Conservation (phyloP, 2,888 invertebrate genomes). For the Leptinotarsa juncta region DNA sequence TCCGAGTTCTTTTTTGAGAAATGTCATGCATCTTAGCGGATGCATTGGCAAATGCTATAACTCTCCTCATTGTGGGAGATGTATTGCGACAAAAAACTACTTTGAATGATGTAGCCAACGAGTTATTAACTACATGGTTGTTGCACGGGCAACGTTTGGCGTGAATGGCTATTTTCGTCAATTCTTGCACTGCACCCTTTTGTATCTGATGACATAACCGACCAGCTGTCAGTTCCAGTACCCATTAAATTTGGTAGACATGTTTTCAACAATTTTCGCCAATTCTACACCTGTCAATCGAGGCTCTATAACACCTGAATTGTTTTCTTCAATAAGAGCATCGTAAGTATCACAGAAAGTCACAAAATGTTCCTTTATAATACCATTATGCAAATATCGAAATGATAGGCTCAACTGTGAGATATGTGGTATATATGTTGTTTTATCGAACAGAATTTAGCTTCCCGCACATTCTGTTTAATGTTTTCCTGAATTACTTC, state of each 20-base stretch:
- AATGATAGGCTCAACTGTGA: background rate
- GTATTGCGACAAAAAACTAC: conserved; percentile 46
- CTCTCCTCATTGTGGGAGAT: conserved; percentile 48
- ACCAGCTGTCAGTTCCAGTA: conserved; percentile 52
- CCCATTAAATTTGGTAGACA: conserved; percentile 11
- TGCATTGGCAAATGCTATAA: conserved; percentile 45
- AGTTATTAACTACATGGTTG: conserved; percentile 53
- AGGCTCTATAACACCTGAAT: background rate
- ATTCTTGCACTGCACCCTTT: conserved; percentile 52
- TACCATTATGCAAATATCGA: background rate
- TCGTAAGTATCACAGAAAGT: conserved; percentile 1
- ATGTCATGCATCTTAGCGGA: conserved; percentile 44
- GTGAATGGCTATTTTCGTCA: conserved; percentile 34
- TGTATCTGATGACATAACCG: conserved; percentile 52
- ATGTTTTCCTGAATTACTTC: conserved; percentile 3
- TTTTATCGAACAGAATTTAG: conserved; percentile 14
- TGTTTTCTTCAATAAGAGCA: conserved; percentile 6
- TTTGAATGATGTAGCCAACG: conserved; percentile 47
- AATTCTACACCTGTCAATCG: conserved; percentile 1
- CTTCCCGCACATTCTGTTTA: background rate
- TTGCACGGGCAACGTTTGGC: conserved; percentile 49
- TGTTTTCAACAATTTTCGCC: conserved; percentile 20
- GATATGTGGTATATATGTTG: background rate
- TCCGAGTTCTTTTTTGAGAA: conserved; percentile 36
- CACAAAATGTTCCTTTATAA: background rate